Evolutionary conservation across 2,888 invertebrate species (phyloP).

Genomic region (Iphiclides podalirius): DNA sequence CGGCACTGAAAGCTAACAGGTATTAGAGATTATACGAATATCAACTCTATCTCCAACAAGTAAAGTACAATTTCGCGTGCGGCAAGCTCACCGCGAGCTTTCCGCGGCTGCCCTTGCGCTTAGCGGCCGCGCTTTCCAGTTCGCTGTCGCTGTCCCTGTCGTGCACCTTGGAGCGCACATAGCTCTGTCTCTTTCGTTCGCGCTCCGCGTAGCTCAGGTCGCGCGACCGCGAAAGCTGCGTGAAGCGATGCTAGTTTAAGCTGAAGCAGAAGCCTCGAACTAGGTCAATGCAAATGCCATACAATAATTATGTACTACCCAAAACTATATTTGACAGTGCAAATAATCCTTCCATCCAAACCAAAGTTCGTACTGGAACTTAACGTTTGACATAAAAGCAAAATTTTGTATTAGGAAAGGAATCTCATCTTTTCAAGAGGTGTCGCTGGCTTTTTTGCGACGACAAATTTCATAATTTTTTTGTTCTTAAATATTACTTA

Average conservation of each 20-base stretch:
- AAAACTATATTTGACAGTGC: too few species aligned
- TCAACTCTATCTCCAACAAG: slow-evolving; percentile 45
- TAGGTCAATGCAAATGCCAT: slow-evolving; percentile 13
- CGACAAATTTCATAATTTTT: too few species aligned
- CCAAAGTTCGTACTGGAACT: too few species aligned
- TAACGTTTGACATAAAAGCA: too few species aligned
- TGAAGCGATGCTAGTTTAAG: slow-evolving; percentile 50
- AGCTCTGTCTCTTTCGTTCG: slow-evolving; percentile 75
- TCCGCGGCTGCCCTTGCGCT: slow-evolving; percentile 81
- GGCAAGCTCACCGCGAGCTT: slow-evolving; percentile 86
- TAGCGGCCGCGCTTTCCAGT: slow-evolving; percentile 79
- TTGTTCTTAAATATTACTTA: too few species aligned
- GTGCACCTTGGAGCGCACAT: slow-evolving; percentile 74
- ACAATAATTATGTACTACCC: neutral
- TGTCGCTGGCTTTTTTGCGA: too few species aligned
- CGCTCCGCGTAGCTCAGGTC: slow-evolving; percentile 75
- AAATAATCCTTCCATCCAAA: too few species aligned
- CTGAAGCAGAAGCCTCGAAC: slow-evolving; percentile 23
- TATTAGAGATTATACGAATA: slow-evolving; percentile 12
- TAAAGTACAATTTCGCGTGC: slow-evolving; percentile 51
- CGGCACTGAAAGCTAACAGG: too few species aligned
- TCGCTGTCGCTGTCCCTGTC: slow-evolving; percentile 94
- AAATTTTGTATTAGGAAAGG: too few species aligned
- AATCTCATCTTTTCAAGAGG: too few species aligned
- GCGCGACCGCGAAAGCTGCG: slow-evolving; percentile 69